These are phyloP conservation scores for Elgaria multicarinata DNA, from an alignment of 2,113 vertebrate genomes.

Conservation along the genomic window DNA sequence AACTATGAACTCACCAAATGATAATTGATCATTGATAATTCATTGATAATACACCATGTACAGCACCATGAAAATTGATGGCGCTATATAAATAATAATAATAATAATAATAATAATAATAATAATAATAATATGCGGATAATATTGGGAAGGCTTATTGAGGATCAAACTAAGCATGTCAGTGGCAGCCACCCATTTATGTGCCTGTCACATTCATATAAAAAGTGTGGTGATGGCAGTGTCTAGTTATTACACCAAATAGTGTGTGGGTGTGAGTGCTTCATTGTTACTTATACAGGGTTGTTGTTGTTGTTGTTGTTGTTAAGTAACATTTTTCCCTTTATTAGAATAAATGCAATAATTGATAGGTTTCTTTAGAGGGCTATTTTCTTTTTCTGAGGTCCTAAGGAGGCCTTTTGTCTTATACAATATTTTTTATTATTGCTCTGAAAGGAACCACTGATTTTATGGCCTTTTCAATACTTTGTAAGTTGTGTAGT, in stretches of 20 bases:
- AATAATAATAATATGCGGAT: neutral
- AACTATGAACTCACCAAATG: no score
- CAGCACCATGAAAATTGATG: no score
- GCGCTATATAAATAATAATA: no score
- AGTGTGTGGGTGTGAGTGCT: neutral
- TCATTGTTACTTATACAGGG: neutral
- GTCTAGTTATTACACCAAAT: neutral
- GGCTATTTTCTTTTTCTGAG: conserved; percentile 51
- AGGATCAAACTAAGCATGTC: neutral
- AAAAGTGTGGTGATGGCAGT: neutral
- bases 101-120: no score
- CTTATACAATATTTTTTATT: conserved; percentile 47
- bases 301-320: neutral
- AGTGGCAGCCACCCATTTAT: no score
- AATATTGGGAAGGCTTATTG: neutral
- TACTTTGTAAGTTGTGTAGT: conserved; percentile 65
- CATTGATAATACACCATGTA: no score
- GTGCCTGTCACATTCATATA: no score
- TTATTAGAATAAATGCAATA: neutral
- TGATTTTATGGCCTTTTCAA: conserved; percentile 63
- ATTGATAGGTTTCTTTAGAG: conserved; percentile 49
- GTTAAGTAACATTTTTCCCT: neutral
- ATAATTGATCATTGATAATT: no score
- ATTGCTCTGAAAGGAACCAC: conserved; percentile 67
- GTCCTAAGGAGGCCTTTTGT: conserved; percentile 45